phyloP scores from a whole-genome alignment of 2,113 vertebrate genomes.

The Corapipo altera region DNA sequence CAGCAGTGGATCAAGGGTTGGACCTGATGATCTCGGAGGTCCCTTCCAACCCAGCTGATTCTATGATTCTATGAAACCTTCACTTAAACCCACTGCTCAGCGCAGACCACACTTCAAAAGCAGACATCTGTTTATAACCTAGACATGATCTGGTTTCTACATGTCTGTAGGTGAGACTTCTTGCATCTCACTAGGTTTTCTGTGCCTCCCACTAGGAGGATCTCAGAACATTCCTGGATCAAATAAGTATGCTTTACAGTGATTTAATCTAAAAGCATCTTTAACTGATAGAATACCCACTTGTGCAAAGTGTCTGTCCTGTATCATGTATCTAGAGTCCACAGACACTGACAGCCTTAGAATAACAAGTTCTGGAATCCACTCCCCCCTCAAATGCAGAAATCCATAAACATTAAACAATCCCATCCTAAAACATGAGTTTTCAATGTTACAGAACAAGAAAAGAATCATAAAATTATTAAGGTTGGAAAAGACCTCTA shows the following conservation, averaged over 20 bases:
- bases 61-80: background rate
- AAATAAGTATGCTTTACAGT: background rate
- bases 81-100: background rate
- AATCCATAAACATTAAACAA: background rate
- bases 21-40: too few species aligned
- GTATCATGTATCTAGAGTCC: background rate
- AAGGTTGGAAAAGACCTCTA: background rate
- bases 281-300: background rate
- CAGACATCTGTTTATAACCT: background rate
- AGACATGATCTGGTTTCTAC: background rate
- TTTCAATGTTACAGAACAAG: background rate
- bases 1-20: too few species aligned
- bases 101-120: background rate
- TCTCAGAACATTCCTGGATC: background rate
- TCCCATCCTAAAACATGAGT: background rate
- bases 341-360: background rate
- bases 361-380: background rate
- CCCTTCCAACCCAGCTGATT: too few species aligned
- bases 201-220: background rate
- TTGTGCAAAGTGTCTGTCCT: background rate
- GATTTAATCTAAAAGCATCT: background rate
- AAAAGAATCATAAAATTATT: background rate
- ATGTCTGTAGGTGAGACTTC: background rate
- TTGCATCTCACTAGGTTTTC: background rate
- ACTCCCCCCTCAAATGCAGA: background rate